A percentile compares a stretch with the other conserved stretches of the same genome.
Evolutionary conservation across 2,113 vertebrate species (phyloP).

Genomic region (Hippocampus barbouri): DNA sequence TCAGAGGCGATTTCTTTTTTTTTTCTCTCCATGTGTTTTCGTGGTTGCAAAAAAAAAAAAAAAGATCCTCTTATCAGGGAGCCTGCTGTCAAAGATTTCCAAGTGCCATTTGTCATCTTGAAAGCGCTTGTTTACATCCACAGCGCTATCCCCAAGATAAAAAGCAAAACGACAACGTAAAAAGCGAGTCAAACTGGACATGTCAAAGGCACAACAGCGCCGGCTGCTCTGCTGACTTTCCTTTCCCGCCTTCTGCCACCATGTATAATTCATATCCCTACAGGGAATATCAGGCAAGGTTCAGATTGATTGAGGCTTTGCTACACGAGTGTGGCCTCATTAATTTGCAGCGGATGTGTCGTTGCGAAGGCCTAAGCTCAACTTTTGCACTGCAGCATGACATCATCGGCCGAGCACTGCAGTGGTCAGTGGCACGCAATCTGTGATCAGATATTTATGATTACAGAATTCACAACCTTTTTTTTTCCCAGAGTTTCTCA

Average conservation of each 20-base stretch:
- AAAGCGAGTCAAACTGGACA: constrained; percentile 2
- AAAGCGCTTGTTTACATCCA: not conserved
- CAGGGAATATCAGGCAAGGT: constrained; percentile 1
- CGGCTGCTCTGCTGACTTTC: not conserved
- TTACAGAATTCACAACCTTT: not conserved
- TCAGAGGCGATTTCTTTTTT: not conserved
- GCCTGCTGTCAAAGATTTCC: constrained; percentile 20
- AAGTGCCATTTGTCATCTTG: constrained; percentile 26
- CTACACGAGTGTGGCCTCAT: not conserved
- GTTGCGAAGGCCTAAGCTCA: not conserved
- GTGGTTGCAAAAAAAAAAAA: not conserved
- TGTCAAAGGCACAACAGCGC: not conserved
- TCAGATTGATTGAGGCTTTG: constrained; percentile 2
- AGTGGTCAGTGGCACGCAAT: not conserved
- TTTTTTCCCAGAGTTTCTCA: not conserved
- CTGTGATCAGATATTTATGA: not conserved
- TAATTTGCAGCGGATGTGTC: constrained; percentile 8
- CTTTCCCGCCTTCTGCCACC: not conserved
- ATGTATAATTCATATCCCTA: constrained; percentile 3
- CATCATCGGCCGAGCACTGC: not conserved
- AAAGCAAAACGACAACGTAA: not conserved
- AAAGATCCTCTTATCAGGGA: constrained; percentile 9
- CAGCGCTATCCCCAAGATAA: not conserved
- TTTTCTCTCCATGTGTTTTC: not conserved
- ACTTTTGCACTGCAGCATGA: constrained; percentile 8